A percentile compares a stretch with the other conserved stretches of the same genome.
Evolutionary conservation across 2,888 invertebrate genomes (phyloP).

Genomic region (Epistrophe grossulariae): DNA sequence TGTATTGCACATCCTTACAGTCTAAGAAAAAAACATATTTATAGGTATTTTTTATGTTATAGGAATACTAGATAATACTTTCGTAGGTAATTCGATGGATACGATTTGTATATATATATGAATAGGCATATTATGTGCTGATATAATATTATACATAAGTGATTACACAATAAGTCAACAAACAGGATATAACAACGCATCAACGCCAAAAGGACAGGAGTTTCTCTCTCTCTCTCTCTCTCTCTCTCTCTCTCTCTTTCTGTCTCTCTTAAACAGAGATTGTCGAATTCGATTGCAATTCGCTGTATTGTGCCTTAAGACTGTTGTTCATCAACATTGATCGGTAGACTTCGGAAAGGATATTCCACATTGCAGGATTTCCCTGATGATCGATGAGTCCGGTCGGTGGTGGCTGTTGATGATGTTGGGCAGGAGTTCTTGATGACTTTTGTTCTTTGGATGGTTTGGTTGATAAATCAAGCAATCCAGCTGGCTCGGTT

Average conservation of each 20-base stretch:
- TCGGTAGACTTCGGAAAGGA: constrained; percentile 83
- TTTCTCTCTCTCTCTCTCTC: not conserved
- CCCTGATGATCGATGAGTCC: constrained; percentile 64
- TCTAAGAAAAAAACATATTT: constrained; percentile 37
- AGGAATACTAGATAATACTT: constrained; percentile 77
- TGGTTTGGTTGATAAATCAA: constrained; percentile 46
- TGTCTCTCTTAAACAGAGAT: constrained; percentile 81
- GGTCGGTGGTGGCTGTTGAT: constrained; percentile 16
- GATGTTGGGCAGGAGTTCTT: not conserved
- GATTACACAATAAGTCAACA: constrained; percentile 59
- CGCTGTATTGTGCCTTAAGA: constrained; percentile 80
- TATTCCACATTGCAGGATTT: constrained; percentile 81
- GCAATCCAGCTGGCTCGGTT: constrained; percentile 43
- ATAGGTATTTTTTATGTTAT: not conserved
- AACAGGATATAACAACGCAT: constrained; percentile 61
- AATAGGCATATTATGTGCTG: constrained; percentile 2
- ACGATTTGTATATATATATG: constrained; percentile 41
- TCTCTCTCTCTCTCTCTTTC: constrained; percentile 17
- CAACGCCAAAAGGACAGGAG: not conserved
- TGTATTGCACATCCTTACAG: constrained; percentile 72
- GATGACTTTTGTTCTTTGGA: constrained; percentile 27
- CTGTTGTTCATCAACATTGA: constrained; percentile 81
- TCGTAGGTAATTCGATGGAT: constrained; percentile 80
- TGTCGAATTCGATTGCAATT: constrained; percentile 81
- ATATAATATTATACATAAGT: constrained; percentile 44